A percentile compares a stretch with the other conserved stretches of the same genome.
These are phyloP conservation scores for Azemiops feae DNA, from an alignment of 2,113 vertebrate species.

Conservation along the genomic window DNA sequence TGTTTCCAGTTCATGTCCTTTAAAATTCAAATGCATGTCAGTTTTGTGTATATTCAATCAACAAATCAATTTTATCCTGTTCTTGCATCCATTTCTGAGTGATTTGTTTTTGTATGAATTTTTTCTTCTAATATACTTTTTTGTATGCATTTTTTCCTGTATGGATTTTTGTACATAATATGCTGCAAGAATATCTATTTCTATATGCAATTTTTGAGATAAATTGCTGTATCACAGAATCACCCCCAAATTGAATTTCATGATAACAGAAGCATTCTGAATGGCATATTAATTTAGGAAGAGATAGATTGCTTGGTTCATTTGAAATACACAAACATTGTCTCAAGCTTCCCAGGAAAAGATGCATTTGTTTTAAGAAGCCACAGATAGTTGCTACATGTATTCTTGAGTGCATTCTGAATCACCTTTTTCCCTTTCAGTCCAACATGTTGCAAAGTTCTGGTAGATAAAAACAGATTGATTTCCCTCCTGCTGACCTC, in stretches of 20 bases:
- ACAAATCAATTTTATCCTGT: neutral
- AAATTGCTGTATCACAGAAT: neutral
- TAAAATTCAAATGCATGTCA: neutral
- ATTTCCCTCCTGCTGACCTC: neutral
- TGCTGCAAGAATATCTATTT: neutral
- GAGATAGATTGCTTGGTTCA: neutral
- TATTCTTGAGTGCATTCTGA: neutral
- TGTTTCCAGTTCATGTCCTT: neutral
- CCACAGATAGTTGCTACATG: neutral
- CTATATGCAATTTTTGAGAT: neutral
- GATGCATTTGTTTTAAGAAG: neutral
- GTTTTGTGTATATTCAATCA: neutral
- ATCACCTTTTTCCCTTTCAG: neutral
- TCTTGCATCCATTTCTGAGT: neutral
- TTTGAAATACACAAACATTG: neutral
- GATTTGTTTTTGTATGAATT: neutral
- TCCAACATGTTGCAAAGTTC: neutral
- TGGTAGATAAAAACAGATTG: neutral
- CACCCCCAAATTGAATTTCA: neutral
- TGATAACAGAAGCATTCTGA: neutral
- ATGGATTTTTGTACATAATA: neutral
- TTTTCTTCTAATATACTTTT: neutral
- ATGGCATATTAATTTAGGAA: neutral
- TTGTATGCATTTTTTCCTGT: neutral
- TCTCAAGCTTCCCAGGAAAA: neutral